Conservation (phyloP, 2,888 invertebrate genomes). For the Rugalucina vietnamica region DNA sequence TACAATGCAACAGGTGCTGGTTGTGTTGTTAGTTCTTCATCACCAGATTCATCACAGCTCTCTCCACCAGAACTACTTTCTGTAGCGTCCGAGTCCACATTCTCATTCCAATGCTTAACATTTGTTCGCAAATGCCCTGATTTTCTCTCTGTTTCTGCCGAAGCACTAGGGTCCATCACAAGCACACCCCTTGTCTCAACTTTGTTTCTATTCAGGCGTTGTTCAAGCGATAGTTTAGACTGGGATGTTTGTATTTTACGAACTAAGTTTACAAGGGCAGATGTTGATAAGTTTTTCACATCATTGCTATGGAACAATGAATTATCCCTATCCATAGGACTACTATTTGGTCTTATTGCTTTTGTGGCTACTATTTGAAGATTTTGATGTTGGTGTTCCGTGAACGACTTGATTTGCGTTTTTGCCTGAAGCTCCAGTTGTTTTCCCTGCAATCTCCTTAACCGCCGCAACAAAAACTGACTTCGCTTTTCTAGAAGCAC, state of each 20-base stretch:
- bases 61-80: slow-evolving; percentile 97
- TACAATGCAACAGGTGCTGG: slow-evolving; percentile 54
- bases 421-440: slow-evolving; percentile 91
- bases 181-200: slow-evolving; percentile 68
- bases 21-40: slow-evolving; percentile 46
- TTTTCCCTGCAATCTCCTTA: slow-evolving; percentile 91
- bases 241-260: slow-evolving; percentile 86
- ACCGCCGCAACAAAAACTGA: slow-evolving; percentile 89
- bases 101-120: slow-evolving; percentile 89
- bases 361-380: slow-evolving; percentile 77
- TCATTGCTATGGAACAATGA: slow-evolving; percentile 82
- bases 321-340: slow-evolving; percentile 70
- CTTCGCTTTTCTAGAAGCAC: slow-evolving; percentile 85
- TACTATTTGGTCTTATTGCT: slow-evolving; percentile 66
- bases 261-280: slow-evolving; percentile 87
- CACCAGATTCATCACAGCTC: slow-evolving; percentile 93
- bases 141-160: slow-evolving; percentile 86
- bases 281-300: slow-evolving; percentile 84
- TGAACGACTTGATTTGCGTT: slow-evolving; percentile 91
- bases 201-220: slow-evolving; percentile 47
- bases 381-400: slow-evolving; percentile 88
- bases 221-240: slow-evolving; percentile 48
- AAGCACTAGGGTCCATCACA: slow-evolving; percentile 75
- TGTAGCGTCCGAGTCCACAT: slow-evolving; percentile 96
- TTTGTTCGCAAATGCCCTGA: slow-evolving; percentile 90